Evolutionary conservation across 2,113 vertebrate genomes (phyloP).

Genomic region (Percopsis transmontana): DNA sequence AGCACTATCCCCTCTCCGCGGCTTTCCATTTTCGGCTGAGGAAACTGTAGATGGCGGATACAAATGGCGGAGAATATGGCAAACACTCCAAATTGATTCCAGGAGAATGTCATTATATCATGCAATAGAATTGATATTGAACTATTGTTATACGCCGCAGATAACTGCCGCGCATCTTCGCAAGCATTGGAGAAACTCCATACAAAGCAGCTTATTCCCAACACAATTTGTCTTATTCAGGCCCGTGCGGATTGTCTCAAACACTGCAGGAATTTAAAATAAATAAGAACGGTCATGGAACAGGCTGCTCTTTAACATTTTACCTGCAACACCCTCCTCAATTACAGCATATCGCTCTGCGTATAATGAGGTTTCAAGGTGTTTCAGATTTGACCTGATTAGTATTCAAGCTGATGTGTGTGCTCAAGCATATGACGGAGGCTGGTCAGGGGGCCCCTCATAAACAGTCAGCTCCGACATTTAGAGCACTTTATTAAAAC

Average conservation of each 20-base stretch:
- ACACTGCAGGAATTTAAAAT: too few species aligned
- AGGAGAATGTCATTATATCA: not conserved
- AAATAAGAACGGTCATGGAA: not conserved
- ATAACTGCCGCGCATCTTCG: not conserved
- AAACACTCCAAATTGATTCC: conserved; percentile 15
- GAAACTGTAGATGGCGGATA: conserved; percentile 17
- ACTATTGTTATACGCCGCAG: not conserved
- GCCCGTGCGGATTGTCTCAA: not conserved
- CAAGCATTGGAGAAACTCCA: not conserved
- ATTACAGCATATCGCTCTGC: conserved; percentile 5
- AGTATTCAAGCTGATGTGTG: conserved; percentile 49
- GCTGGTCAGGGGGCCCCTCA: conserved; percentile 16
- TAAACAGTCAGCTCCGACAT: conserved; percentile 35
- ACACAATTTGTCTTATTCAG: not conserved
- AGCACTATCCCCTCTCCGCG: not conserved
- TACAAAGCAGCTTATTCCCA: not conserved
- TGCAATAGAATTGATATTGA: not conserved
- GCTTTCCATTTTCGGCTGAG: conserved; percentile 7
- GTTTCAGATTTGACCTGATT: conserved; percentile 47
- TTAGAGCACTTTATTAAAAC: conserved; percentile 23
- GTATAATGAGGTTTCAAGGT: conserved; percentile 38
- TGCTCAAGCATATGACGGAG: conserved; percentile 30
- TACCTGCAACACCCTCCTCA: not conserved
- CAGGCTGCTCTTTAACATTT: not conserved
- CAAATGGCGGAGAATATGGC: conserved; percentile 9